Base-by-base conservation (phyloP, 2,113 vertebrate species). In the Odontesthes bonariensis region DNA sequence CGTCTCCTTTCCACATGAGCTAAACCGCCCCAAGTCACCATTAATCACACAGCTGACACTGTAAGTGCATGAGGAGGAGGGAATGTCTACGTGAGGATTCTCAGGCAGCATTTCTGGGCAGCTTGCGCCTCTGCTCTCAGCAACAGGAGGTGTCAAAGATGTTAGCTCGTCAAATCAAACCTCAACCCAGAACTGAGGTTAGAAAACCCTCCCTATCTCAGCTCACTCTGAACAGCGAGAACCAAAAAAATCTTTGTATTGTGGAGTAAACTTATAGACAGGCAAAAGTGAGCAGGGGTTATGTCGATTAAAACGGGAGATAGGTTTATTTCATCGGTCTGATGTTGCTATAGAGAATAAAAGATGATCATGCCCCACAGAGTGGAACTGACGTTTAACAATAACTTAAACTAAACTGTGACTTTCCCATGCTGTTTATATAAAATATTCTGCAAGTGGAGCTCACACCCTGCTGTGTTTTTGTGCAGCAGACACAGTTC, bases 71-170 rank as follows among this genome's bases (percentile, higher is more conserved):
- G 31, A 56, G 8, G 52, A 49, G 46, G 63, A 33, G 17, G 44
- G 44, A 76, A 57, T 32, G 65, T 59, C 89, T 88, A 92, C 78
- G 79, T 93, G 92, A 91, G 82, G 66, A 76, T 77, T 63, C 54
- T 74, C 91, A 88, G 81, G 81, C 72, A 83, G 73, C 60, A 46
- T 67, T 69, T 69, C 33, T 61, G 67, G 63, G 54, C 67, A 69
- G 66, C 66, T 83, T 53, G 42, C 69, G 73, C 61, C 31, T 75
- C 82, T 79, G 35, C 70, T 72, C 53, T 72, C 6, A 66, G 65
- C 71, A 54, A 20, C 65, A 77, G 63, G 74, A 69, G 75, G 65
- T 85, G 78, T 60, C 83, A 84, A 54, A 84, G 79, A 80, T 77
- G 71, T 75, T 69, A 84, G 52, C 51, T 77, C 32, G 22, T 80